Evolutionary conservation across 2,113 vertebrate species (phyloP), one percentile per base, ranked within the genome.

Genomic region (Pavo muticus): DNA sequence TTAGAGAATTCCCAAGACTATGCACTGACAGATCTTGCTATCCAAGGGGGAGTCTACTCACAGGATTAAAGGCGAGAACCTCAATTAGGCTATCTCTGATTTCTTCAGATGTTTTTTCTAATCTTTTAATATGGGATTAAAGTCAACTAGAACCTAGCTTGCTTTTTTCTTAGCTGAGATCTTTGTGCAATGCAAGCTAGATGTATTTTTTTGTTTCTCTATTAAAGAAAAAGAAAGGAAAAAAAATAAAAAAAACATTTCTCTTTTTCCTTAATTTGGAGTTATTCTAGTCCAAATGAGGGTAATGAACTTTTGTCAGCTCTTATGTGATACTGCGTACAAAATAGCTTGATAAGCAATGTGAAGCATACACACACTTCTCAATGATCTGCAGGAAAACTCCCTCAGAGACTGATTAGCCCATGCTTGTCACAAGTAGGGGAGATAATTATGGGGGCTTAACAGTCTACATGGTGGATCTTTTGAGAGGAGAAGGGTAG

Each of bases 351-450:
- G 97, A 97, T 98, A 98, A 98, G 97, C 96, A 97, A 97, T 95
- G 95, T 95, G 98, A 98, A 97, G 95, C 87, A 82, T 95, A 97
- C 94, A 97, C 90, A 96, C 48, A 84, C 93, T 97, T 96, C 96
- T 95, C 97, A 97, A 96, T 96, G 94, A 98, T 98, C 98, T 97
- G 95, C 98, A 97, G 98, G 97, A 97, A 97, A 98, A 98, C 97
- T 98, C 98, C 98, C 98, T 98, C 94, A 98, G 98, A 99, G 98
- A 99, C 98, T 99, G 98, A 99, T 99, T 99, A 99, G 98, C 94
- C 96, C 97, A 96, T 67, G 92, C 98, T 98, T 98, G 98, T 99
- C 98, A 98, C 98, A 98, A 98, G 98, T 97, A 98, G 97, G 97
- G 96, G 97, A 98, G 98, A 98, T 98, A 98, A 98, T 98, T 98